Evolutionary conservation across 2,797 vertebrate species (phyloP), one percentile per base, ranked within the genome.

Genomic region (Scomberomorus guttatus): DNA sequence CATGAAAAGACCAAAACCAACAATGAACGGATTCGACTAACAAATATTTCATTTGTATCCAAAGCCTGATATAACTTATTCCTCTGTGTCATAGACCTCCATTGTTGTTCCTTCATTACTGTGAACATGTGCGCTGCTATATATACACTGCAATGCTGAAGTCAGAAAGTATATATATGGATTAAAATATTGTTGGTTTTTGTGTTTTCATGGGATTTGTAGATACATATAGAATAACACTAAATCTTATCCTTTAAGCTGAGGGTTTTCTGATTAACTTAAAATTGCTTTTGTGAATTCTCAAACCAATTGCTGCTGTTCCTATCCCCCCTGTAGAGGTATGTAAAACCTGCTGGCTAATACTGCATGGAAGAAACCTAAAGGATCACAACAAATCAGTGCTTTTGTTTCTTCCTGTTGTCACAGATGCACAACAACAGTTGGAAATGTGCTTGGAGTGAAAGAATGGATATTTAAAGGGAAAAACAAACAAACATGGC

Each of bases 371-470:
- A 20, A 50, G 24, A 63, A 39, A 64, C 3, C 58, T 42, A 37
- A 37, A 44, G 32, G 12, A 72, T 51, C 9, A 20, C 48, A 81
- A 34, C 27, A 64, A 61, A 59, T 27, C 5, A 63, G 18, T 1
- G 13, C 44, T 17, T 25, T 67, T 25, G n/a, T 7, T 10, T 52
- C 50, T 56, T 13, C 4, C 56, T 27, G 55, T 69, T 4, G 8
- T 58, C 32, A 27, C 1, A 0, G 42, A 34, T 52, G 44, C 46
- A 63, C 24, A 34, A 71, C 44, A 64, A 56, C 14, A 46, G 58
- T 70, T 44, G 37, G 75, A 67, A 80, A 73, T 13, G 24, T 22
- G 48, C 61, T 77, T 67, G 20, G 50, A 74, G 44, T 5, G n/a
- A 29, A 25, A 24, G 17, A 24, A 57, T 25, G 27, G 18, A 29